Base-by-base conservation (phyloP, 2,888 invertebrate genomes). In the Trichogramma dendrolimi region DNA sequence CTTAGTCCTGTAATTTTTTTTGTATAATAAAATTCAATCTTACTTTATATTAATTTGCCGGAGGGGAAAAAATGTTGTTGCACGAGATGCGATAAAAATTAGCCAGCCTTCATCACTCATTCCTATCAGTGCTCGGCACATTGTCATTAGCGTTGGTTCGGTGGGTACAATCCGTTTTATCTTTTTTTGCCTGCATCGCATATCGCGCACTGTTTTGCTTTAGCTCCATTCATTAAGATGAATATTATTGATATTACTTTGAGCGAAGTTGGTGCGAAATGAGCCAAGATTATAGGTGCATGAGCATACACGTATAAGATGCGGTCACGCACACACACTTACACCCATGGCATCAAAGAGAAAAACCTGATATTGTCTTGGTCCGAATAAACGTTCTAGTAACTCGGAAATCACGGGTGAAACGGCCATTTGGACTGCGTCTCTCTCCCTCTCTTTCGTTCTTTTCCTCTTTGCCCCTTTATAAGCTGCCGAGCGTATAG, bases 191-290 rank as follows among this genome's bases (percentile, higher is more conserved):
- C 27, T 27, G 27, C 27, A 27, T 27, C 27, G 27, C 27, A 27
- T 27, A 27, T 27, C 27, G 27, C 27, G 27, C 27, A 27, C 27
- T 27, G 27, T 27, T 27, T 27, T 27, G 27, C 27, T 27, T 1
- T 2, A 27, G 27, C 27, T 27, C 44, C 70, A 66, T 67, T 70
- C 72, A 72, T 75, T 74, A 73, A 73, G 73, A 73, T 70, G 72
- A 75, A 73, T 73, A 75, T 73, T 73, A 72, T 74, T 73, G 75
- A 74, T 73, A 74, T 69, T 71, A 71, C 74, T 75, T 70, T 70
- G 56, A 27, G 27, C 27, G 27, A 27, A 27, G 27, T 2, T 2
- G 27, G 27, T 27, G 27, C 27, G 3, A 27, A 27, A 27, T 27
- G 27, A 27, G 27, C 27, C 27, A 27, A 27, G 27, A 27, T 27